A percentile compares a stretch with the other conserved stretches of the same genome.
phyloP scores from a whole-genome alignment of 2,797 vertebrate genomes.

The Melanotaenia boesemani region DNA sequence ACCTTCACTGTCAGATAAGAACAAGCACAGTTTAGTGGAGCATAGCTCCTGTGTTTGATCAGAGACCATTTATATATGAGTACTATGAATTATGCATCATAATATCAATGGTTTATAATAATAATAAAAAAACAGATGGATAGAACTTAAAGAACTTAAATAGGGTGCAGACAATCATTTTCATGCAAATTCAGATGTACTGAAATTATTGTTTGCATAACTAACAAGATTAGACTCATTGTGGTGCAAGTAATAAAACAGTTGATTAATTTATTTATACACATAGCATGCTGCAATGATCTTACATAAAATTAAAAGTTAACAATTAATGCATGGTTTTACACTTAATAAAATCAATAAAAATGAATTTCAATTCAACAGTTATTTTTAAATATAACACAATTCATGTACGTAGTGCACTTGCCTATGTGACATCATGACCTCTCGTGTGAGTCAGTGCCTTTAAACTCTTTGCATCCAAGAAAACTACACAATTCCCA shows the following conservation, averaged over 20 bases:
- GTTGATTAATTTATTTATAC: slow-evolving; percentile 17
- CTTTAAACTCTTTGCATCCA: slow-evolving; percentile 52
- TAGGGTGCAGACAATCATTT: slow-evolving; percentile 43
- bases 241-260: slow-evolving; percentile 15
- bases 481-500: slow-evolving; percentile 51
- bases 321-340: neutral
- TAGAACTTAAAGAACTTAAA: slow-evolving; percentile 23
- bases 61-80: slow-evolving; percentile 26
- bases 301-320: slow-evolving; percentile 18
- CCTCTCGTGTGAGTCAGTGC: slow-evolving; percentile 31
- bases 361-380: slow-evolving; percentile 8
- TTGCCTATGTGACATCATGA: slow-evolving; percentile 22
- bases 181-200: slow-evolving; percentile 54
- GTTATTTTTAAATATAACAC: neutral
- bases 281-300: neutral
- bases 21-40: neutral
- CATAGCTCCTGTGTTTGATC: slow-evolving; percentile 22
- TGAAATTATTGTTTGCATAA: slow-evolving; percentile 33
- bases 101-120: no score
- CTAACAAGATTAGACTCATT: slow-evolving; percentile 14
- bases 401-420: slow-evolving; percentile 1
- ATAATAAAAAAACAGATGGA: slow-evolving; percentile 48
- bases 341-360: slow-evolving; percentile 1
- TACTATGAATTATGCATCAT: slow-evolving; percentile 54
- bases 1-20: slow-evolving; percentile 33